Percentiles rank a stretch among this genome's conserved stretches.
Conservation (phyloP, 2,797 vertebrate species). For the Octomys mimax region DNA sequence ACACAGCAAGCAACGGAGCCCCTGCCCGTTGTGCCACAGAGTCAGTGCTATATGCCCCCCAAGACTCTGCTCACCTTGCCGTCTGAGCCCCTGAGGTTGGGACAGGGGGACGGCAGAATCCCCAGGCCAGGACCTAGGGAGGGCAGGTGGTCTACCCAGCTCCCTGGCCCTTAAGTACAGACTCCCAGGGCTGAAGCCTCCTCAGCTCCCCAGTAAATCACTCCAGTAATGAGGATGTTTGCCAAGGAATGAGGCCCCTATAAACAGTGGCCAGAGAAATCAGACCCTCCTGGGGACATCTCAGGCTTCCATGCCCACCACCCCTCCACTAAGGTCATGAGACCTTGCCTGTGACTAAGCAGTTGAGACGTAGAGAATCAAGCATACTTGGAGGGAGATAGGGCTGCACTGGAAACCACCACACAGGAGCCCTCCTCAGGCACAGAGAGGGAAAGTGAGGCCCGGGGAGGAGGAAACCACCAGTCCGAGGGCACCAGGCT, state of each 20-base stretch:
- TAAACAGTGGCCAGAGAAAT: conserved; percentile 59
- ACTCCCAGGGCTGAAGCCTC: neutral
- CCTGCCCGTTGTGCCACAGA: fast-evolving
- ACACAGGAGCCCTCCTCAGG: neutral
- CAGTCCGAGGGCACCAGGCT: neutral
- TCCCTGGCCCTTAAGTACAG: neutral
- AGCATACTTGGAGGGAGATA: neutral
- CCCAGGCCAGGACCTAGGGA: neutral
- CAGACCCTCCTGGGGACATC: neutral
- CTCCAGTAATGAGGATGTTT: conserved; percentile 49
- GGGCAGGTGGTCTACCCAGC: fast-evolving
- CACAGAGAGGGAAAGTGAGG: neutral
- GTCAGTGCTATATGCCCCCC: neutral
- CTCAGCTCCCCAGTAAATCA: neutral
- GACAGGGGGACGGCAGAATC: neutral
- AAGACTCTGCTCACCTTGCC: neutral
- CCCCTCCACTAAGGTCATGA: fast-evolving
- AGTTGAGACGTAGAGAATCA: neutral
- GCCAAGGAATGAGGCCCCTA: conserved; percentile 42
- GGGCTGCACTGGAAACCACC: neutral
- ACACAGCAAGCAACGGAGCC: neutral
- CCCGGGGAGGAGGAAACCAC: neutral
- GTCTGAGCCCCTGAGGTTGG: neutral
- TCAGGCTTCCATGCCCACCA: neutral
- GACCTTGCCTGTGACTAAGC: neutral